phyloP scores from a whole-genome alignment of 1,140 invertebrate species.

The Akabosia matsudoensis region DNA sequence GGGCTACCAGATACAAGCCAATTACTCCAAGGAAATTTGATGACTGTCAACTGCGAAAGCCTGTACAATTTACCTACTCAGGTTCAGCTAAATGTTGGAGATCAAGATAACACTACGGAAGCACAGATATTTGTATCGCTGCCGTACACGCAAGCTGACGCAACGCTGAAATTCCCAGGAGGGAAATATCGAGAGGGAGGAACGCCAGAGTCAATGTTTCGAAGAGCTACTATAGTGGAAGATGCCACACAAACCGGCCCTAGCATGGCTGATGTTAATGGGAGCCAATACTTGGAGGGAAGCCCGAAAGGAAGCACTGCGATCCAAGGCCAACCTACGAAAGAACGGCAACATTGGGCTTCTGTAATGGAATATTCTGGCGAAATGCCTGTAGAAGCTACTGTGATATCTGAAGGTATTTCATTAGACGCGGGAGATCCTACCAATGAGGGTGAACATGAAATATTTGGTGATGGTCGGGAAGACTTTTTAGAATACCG shows the following conservation, averaged over 20 bases:
- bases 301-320: too few species aligned
- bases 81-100: background rate
- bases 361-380: background rate
- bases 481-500: background rate
- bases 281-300: too few species aligned
- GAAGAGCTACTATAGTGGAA: background rate
- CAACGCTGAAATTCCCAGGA: background rate
- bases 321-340: background rate
- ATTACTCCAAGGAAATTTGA: constrained; percentile 29
- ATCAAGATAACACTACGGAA: background rate
- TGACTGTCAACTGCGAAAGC: background rate
- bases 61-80: constrained; percentile 4
- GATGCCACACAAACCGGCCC: background rate
- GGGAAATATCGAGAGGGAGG: background rate
- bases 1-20: constrained; percentile 12
- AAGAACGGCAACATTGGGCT: background rate
- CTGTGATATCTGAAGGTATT: background rate
- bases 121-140: background rate
- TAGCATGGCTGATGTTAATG: background rate
- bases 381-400: background rate
- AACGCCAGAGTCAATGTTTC: background rate
- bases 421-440: background rate
- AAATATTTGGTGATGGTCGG: background rate
- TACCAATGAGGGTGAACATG: background rate
- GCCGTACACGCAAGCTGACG: background rate